phyloP scores from a whole-genome alignment of 2,888 invertebrate genomes.

The Synergus umbraculus region DNA sequence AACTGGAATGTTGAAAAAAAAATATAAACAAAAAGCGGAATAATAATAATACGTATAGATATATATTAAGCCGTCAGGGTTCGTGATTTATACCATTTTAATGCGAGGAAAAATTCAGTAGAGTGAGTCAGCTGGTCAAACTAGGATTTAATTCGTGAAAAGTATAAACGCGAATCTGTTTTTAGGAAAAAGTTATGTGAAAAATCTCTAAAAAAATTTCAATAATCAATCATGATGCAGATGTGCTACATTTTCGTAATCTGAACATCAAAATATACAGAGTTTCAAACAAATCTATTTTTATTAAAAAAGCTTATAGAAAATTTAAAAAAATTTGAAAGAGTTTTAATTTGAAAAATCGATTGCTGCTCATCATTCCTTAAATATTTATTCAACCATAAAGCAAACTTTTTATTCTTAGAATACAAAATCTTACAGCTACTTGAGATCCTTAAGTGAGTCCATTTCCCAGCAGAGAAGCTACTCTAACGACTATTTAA shows the following conservation, averaged over 20 bases:
- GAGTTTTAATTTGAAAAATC: not conserved
- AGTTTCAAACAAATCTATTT: too few species aligned
- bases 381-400: not conserved
- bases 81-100: slow-evolving; percentile 60
- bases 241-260: not conserved
- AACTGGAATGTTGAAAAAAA: too few species aligned
- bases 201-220: not conserved
- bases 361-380: not conserved
- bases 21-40: too few species aligned
- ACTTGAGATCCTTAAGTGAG: not conserved
- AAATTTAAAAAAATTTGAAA: not conserved
- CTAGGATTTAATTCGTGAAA: not conserved
- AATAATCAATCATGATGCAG: not conserved
- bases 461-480: not conserved
- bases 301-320: too few species aligned
- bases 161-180: not conserved
- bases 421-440: not conserved
- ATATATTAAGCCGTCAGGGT: not conserved
- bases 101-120: slow-evolving; percentile 53
- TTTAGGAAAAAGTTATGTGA: not conserved
- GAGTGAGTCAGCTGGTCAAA: slow-evolving; percentile 12
- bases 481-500: not conserved
- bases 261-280: too few species aligned
- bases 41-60: not conserved
- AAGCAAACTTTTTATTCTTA: not conserved